These are phyloP conservation scores for Neoaliturus tenellus DNA, from an alignment of 2,888 invertebrate species.

Conservation along the genomic window DNA sequence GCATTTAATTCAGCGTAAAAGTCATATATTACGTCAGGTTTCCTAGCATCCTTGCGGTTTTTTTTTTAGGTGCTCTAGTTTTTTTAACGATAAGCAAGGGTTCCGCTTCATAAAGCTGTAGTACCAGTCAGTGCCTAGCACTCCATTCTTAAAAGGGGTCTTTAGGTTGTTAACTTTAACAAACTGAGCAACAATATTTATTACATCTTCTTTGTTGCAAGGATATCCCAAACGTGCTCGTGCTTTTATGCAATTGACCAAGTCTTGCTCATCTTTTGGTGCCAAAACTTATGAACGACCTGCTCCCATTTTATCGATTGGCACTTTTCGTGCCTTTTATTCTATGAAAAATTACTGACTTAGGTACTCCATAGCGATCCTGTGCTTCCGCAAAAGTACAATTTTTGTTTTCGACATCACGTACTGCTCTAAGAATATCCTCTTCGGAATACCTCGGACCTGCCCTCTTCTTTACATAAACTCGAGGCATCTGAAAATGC, in stretches of 20 bases:
- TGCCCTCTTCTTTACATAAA: slow-evolving; percentile 24
- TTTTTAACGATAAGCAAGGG: background rate
- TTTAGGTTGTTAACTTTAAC: slow-evolving; percentile 40
- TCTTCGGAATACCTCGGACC: background rate
- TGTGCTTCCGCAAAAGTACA: slow-evolving; percentile 12
- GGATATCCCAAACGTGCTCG: slow-evolving; percentile 66
- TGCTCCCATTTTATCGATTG: slow-evolving; percentile 31
- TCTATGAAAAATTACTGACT: slow-evolving; percentile 27
- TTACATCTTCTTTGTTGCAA: slow-evolving; percentile 64
- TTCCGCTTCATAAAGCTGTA: slow-evolving; percentile 50
- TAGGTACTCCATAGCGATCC: slow-evolving; percentile 19
- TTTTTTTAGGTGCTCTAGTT: background rate
- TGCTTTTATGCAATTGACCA: slow-evolving; percentile 62
- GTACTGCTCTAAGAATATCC: slow-evolving; percentile 12
- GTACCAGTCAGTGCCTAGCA: slow-evolving; percentile 65
- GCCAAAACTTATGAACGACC: background rate
- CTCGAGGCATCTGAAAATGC: slow-evolving; percentile 39
- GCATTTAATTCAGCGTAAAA: background rate
- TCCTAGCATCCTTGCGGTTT: slow-evolving; percentile 3
- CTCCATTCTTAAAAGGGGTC: slow-evolving; percentile 64
- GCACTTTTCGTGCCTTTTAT: slow-evolving; percentile 44
- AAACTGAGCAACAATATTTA: slow-evolving; percentile 38
- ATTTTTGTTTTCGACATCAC: slow-evolving; percentile 36
- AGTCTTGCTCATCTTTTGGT: slow-evolving; percentile 8
- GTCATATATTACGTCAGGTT: background rate